phyloP scores from a whole-genome alignment of 1,140 invertebrate genomes.

The Drosophila funebris region DNA sequence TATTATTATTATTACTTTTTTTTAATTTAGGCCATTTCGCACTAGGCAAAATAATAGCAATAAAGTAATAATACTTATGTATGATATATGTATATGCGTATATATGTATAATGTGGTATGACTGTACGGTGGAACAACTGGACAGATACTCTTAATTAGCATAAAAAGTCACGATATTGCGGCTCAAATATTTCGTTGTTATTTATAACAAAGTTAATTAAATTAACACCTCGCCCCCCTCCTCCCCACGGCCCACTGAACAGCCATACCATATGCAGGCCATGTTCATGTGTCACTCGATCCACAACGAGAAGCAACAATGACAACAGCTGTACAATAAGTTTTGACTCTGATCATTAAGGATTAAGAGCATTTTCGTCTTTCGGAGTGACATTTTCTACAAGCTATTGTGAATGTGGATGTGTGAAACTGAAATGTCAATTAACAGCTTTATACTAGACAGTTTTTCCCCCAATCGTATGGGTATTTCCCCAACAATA shows the following conservation, averaged over 20 bases:
- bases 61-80: slow-evolving; percentile 22
- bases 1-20: neutral
- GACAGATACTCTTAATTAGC: slow-evolving; percentile 61
- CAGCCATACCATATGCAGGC: slow-evolving; percentile 11
- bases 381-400: too few relatives aligned
- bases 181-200: slow-evolving; percentile 76
- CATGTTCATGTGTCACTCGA: slow-evolving; percentile 58
- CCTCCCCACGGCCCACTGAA: neutral
- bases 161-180: slow-evolving; percentile 77
- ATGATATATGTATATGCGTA: neutral
- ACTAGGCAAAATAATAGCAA: slow-evolving; percentile 2
- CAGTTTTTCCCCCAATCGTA: too few relatives aligned
- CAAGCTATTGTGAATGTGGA: too few relatives aligned
- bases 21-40: neutral
- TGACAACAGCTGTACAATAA: neutral
- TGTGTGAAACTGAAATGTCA: too few relatives aligned
- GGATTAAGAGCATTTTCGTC: too few relatives aligned
- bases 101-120: too few relatives aligned
- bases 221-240: slow-evolving; percentile 64
- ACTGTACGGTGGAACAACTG: slow-evolving; percentile 16
- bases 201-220: slow-evolving; percentile 78
- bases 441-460: too few relatives aligned
- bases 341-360: too few relatives aligned
- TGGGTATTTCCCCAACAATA: too few relatives aligned
- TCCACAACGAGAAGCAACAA: slow-evolving; percentile 8